phyloP scores from a whole-genome alignment of 2,797 vertebrate species.

The Sebastolobus altivelis region DNA sequence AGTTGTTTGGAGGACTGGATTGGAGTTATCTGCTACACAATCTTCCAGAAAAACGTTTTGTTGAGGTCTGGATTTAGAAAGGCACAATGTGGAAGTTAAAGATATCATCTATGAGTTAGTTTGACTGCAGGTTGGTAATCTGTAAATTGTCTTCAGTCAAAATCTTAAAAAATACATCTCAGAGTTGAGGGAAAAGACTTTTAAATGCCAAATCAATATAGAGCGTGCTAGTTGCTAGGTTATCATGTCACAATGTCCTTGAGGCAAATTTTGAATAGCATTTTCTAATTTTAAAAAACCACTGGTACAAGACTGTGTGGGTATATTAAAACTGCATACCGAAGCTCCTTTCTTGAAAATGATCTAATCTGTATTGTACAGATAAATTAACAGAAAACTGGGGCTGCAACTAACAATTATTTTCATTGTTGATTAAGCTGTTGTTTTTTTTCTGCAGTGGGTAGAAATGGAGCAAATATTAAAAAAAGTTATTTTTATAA shows the following conservation, averaged over 20 bases:
- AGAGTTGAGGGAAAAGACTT: neutral
- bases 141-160: neutral
- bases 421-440: too few relatives aligned
- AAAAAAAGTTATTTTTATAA: too few relatives aligned
- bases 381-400: neutral
- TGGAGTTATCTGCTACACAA: conserved; percentile 31
- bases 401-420: too few relatives aligned
- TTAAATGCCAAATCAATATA: neutral
- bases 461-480: too few relatives aligned
- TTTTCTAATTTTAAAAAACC: neutral
- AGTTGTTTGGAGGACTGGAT: conserved; percentile 29
- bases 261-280: neutral
- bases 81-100: conserved; percentile 49
- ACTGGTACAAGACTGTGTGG: neutral
- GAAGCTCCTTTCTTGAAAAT: neutral
- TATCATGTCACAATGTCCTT: conserved; percentile 1
- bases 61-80: conserved; percentile 54
- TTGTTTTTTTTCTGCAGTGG: too few relatives aligned
- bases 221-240: neutral
- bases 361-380: neutral
- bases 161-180: neutral
- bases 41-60: conserved; percentile 22
- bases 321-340: neutral
- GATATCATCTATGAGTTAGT: neutral
- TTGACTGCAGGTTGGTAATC: neutral